Evolutionary conservation across 2,797 vertebrate genomes (phyloP).

Genomic region (Xyrichtys novacula): DNA sequence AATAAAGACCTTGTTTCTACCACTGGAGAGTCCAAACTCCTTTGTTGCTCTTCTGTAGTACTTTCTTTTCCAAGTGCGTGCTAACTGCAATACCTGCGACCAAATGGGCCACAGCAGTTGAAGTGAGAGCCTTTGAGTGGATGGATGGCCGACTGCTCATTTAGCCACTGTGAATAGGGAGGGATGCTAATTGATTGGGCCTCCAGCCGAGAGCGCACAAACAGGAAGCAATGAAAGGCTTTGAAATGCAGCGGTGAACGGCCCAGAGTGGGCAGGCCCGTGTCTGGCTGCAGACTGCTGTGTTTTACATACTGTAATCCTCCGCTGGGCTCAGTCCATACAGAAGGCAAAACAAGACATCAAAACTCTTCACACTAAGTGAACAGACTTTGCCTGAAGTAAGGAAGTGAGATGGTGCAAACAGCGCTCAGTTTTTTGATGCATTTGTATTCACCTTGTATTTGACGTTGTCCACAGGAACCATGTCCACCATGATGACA

Average conservation of each 20-base stretch:
- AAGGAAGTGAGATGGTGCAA: not conserved
- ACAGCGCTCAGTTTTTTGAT: not conserved
- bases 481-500: conserved; percentile 88
- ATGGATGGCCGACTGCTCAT: conserved; percentile 62
- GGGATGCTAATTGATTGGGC: conserved; percentile 81
- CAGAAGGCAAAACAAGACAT: conserved; percentile 2
- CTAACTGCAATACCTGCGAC: conserved; percentile 43
- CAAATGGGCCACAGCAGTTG: conserved; percentile 67
- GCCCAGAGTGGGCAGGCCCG: conserved; percentile 46
- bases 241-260: conserved; percentile 78
- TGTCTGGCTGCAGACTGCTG: conserved; percentile 65
- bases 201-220: conserved; percentile 79
- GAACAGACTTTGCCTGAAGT: not conserved
- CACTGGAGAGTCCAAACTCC: not conserved
- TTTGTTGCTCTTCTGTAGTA: conserved; percentile 8
- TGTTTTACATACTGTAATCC: conserved; percentile 25
- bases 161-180: conserved; percentile 64
- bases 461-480: conserved; percentile 87
- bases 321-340: conserved; percentile 13
- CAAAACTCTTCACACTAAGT: not conserved
- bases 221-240: conserved; percentile 82
- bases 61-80: conserved; percentile 44
- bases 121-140: conserved; percentile 51
- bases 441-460: conserved; percentile 85
- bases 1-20: too few species aligned